phyloP scores from a whole-genome alignment of 2,113 vertebrate genomes.

The Nothocercus julius region DNA sequence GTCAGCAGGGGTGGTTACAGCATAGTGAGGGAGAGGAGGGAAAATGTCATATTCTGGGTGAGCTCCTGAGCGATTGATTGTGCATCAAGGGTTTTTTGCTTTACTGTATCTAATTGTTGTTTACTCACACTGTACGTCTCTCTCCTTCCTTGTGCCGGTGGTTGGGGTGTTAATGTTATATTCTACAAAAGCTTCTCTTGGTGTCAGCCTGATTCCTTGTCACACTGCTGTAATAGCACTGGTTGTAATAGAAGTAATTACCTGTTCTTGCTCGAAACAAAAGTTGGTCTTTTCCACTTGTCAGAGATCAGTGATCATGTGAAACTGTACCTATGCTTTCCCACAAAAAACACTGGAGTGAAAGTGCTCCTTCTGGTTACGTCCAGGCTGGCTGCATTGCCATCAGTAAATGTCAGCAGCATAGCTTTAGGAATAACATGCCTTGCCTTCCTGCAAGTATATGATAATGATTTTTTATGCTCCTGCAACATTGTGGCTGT shows the following conservation, averaged over 20 bases:
- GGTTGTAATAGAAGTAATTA: neutral
- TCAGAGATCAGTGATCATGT: neutral
- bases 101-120: neutral
- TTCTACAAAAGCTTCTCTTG: neutral
- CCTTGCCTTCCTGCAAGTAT: neutral
- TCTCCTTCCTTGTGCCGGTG: neutral
- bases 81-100: neutral
- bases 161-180: rapidly evolving
- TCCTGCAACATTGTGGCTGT: neutral
- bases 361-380: neutral
- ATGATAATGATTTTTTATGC: neutral
- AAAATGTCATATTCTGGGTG: neutral
- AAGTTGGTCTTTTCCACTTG: neutral
- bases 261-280: neutral
- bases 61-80: neutral
- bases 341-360: neutral
- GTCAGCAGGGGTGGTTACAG: neutral
- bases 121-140: neutral
- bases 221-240: neutral
- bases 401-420: neutral
- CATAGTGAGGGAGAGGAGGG: neutral
- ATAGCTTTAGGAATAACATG: neutral
- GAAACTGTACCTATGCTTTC: rapidly evolving
- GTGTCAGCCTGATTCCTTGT: neutral
- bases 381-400: neutral